phyloP scores from a whole-genome alignment of 2,113 vertebrate species.

The Podiceps cristatus region DNA sequence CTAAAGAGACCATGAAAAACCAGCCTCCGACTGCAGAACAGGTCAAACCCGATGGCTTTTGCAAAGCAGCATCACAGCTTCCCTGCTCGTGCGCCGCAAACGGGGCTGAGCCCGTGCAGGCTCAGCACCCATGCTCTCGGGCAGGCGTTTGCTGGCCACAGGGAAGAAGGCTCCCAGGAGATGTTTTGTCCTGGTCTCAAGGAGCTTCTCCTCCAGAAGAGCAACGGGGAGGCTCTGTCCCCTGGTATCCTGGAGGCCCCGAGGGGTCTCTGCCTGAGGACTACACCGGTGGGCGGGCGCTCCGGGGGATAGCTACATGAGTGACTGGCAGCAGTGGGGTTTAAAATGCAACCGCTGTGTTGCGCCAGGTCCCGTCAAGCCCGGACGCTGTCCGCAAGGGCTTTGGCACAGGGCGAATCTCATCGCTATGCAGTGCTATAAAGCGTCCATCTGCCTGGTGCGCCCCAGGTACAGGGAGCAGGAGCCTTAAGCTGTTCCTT shows the following conservation, averaged over 20 bases:
- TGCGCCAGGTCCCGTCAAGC: neutral
- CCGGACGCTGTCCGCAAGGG: neutral
- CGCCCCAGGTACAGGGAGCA: neutral
- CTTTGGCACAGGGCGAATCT: neutral
- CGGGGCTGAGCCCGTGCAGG: neutral
- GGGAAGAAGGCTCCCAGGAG: too few species aligned
- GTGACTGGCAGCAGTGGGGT: neutral
- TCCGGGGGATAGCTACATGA: neutral
- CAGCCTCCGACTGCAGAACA: slow-evolving; percentile 16
- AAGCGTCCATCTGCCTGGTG: slow-evolving; percentile 5
- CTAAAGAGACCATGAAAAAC: neutral
- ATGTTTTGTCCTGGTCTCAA: neutral
- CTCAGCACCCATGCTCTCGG: rapidly evolving
- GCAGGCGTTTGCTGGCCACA: rapidly evolving
- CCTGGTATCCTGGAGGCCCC: neutral
- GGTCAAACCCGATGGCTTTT: neutral
- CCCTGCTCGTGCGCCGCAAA: neutral
- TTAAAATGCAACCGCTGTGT: neutral
- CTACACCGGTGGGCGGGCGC: rapidly evolving
- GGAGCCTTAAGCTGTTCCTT: slow-evolving; percentile 36
- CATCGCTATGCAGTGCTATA: neutral
- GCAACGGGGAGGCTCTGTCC: neutral
- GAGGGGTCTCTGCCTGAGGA: neutral
- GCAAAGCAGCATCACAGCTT: neutral
- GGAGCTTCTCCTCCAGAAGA: neutral